These are phyloP conservation scores for Malachius bipustulatus DNA, from an alignment of 2,888 invertebrate genomes.

Conservation along the genomic window DNA sequence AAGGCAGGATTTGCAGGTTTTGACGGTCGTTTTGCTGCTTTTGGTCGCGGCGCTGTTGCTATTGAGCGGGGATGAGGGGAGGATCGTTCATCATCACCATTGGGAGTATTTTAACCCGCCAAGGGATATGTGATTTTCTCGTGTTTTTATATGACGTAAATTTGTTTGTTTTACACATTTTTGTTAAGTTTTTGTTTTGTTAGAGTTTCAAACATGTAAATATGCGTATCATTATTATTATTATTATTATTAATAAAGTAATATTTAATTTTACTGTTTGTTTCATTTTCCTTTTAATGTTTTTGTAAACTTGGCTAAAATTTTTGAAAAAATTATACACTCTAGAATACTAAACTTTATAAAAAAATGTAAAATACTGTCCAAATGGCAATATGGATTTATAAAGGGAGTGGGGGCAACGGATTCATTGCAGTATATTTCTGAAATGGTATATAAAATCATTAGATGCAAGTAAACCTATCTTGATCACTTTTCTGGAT, in stretches of 20 bases:
- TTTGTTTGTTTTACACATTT: constrained; percentile 9
- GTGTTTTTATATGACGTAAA: constrained; percentile 12
- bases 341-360: too few relatives aligned
- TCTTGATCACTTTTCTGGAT: too few relatives aligned
- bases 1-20: constrained; percentile 62
- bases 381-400: too few relatives aligned
- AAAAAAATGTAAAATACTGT: too few relatives aligned
- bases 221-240: too few relatives aligned
- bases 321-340: too few relatives aligned
- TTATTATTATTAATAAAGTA: background rate
- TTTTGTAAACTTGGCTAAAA: too few relatives aligned
- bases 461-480: too few relatives aligned
- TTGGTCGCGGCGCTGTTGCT: constrained; percentile 67
- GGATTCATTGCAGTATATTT: too few relatives aligned
- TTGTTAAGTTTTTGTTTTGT: constrained; percentile 10
- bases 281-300: constrained; percentile 1
- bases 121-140: constrained; percentile 36
- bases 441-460: too few relatives aligned
- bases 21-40: constrained; percentile 65
- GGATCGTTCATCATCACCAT: constrained; percentile 65
- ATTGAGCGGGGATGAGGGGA: constrained; percentile 55
- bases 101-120: constrained; percentile 86
- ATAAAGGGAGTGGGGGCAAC: too few relatives aligned
- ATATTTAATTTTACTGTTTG: background rate
- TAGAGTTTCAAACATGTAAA: too few relatives aligned